Evolutionary conservation across 2,888 invertebrate genomes (phyloP), one percentile per base, ranked within the genome.

Genomic region (Syrista parreyssii): DNA sequence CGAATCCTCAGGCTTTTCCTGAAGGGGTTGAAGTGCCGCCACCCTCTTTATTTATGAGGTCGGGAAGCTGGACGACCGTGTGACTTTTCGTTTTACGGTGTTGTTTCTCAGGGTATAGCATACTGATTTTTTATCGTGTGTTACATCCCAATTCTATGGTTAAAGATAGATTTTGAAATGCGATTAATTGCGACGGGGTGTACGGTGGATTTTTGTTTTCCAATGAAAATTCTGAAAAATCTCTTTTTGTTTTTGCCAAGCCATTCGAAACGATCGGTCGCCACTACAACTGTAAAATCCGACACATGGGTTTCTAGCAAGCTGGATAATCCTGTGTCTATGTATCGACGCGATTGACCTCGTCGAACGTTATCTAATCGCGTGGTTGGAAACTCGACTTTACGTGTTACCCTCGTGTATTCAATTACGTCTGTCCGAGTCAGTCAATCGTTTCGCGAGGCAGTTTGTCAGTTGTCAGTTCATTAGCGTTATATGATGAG

Each of bases 241-340:
- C 33, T 33, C 33, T 4, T 6, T 55, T 55, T 15, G 1, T 36
- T 36, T 23, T 55, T 55, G 23, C 23, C 40, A 9, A 9, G 23
- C 23, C 0, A 2, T 55, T 55, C 6, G 55, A 55, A 55, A 55
- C 6, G 1, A 9, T 55, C 23, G 23, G 23, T 55, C 15, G 15
- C 0, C 40, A 15, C 15, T 1, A 1, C 3, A 0, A 15, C 15
- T 15, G 4, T 40, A 4, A 4, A 0, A 12, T 4, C 2, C 2
- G 9, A 23, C 23, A 2, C 23, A 6, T 9, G 2, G 2, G 2
- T 23, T 23, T 55, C 9, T 55, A 40, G 36, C 15, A 15, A 9
- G 55, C 55, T 23, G 23, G 23, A 2, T 23, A 23, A 55, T 55
- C 55, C 23, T 23, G 23, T 9, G 2, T 55, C 2, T 2, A 23